These are phyloP conservation scores for Dermolepida albohirtum DNA, from an alignment of 2,888 invertebrate genomes.

Conservation along the genomic window DNA sequence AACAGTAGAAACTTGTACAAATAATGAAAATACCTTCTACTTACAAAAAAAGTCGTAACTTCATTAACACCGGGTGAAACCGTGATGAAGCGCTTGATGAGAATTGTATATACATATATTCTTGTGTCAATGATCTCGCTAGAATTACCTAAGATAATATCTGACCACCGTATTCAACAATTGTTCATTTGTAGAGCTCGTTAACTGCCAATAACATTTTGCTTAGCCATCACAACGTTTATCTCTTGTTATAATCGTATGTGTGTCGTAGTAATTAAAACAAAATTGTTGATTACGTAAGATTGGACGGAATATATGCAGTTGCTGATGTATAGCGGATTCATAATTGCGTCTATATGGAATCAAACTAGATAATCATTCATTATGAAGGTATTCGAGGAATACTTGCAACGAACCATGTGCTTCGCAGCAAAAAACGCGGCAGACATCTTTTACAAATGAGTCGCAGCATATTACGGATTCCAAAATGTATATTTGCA, in stretches of 20 bases:
- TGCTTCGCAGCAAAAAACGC: constrained; percentile 3
- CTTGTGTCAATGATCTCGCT: constrained; percentile 53
- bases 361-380: too few relatives aligned
- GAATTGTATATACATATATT: too few relatives aligned
- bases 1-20: too few relatives aligned
- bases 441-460: constrained; percentile 24
- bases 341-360: too few relatives aligned
- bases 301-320: too few relatives aligned
- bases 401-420: neutral
- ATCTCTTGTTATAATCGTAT: constrained; percentile 4
- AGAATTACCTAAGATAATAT: constrained; percentile 48
- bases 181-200: constrained; percentile 52
- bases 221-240: constrained; percentile 48
- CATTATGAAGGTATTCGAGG: neutral
- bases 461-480: constrained; percentile 19
- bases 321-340: too few relatives aligned
- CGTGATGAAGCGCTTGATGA: too few relatives aligned
- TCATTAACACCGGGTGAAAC: constrained; percentile 3
- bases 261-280: constrained; percentile 11
- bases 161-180: constrained; percentile 51
- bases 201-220: constrained; percentile 57
- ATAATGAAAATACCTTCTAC: too few relatives aligned
- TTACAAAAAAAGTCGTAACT: neutral
- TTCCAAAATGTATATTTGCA: constrained; percentile 20
- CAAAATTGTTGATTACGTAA: neutral